Evolutionary conservation across 2,113 vertebrate genomes (phyloP), one percentile per base, ranked within the genome.

Genomic region (Trachemys scripta): DNA sequence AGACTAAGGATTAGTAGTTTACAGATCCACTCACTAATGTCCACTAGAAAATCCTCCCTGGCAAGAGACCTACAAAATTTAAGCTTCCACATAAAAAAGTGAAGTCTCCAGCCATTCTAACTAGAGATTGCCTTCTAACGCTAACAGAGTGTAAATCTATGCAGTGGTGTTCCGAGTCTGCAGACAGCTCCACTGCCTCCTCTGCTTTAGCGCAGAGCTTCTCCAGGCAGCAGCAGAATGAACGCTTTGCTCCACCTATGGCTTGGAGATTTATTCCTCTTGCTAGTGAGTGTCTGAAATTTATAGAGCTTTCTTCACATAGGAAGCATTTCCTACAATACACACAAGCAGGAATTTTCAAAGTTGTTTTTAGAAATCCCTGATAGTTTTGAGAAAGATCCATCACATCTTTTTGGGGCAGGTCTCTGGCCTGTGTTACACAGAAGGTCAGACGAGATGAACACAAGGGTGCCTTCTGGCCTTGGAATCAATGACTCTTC

Each of bases 41-140:
- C 93, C 96, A 91, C 88, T 92, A 94, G 91, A 95, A 97, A 97
- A 97, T 56, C 88, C 94, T 94, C 42, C 24, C 82, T 96, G 94
- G 96, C 95, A 91, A 65, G 84, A 94, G 16, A 11, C 49, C 87
- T 93, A 90, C 76, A 94, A 0, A 0, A 89, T 83, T 79, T 13
- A 45, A 42, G 90, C 94, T 92, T 90, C 20, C 80, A 88, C 90
- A 87, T 2, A 57, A 84, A 89, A 22, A 76, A 27, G 20, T 45
- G 11, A 42, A 92, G 87, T 88, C 90, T 89, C 89, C 86, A 38
- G 0, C 72, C 81, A 5, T 75, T 82, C 62, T 80, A 47, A 85
- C 85, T 54, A 3, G 87, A 92, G 80, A 51, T 38, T 88, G 82
- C 1, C 79, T 1, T 5, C 3, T 19, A 53, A 94, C 93, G 45